Percentiles rank a stretch among this genome's conserved stretches.
phyloP scores from a whole-genome alignment of 2,113 vertebrate genomes.

The Brachypodius melanocephalos region DNA sequence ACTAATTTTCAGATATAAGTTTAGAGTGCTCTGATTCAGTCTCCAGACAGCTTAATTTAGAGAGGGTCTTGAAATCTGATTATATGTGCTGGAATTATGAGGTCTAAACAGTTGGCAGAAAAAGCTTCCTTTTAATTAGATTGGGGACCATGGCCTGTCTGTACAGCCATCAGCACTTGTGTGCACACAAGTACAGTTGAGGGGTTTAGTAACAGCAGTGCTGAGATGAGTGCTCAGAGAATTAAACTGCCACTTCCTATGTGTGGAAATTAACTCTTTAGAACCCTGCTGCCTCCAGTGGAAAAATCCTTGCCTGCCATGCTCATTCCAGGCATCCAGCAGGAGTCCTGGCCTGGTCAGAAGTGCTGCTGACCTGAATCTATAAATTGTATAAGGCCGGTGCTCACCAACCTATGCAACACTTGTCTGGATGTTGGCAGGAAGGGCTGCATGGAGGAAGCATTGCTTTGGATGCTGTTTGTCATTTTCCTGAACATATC shows the following conservation, averaged over 20 bases:
- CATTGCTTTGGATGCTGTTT: not conserved
- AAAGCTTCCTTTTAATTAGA: slow-evolving; percentile 45
- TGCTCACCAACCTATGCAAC: not conserved
- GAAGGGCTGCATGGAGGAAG: not conserved
- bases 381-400: not conserved
- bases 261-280: not conserved
- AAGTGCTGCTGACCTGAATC: not conserved
- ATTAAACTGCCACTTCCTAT: not conserved
- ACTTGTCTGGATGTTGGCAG: not conserved
- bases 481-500: fast-evolving
- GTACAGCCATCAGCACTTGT: not conserved
- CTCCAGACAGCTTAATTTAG: not conserved
- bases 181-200: not conserved
- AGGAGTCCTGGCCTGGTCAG: not conserved
- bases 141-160: not conserved
- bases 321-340: fast-evolving
- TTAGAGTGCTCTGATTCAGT: slow-evolving; percentile 20
- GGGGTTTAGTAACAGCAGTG: not conserved
- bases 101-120: slow-evolving; percentile 20
- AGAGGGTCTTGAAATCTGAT: slow-evolving; percentile 38
- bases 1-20: slow-evolving; percentile 39
- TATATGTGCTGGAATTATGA: not conserved
- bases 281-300: not conserved
- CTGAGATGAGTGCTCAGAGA: not conserved
- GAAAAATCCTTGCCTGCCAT: fast-evolving